These are phyloP conservation scores for Deilephila porcellus DNA, from an alignment of 2,888 invertebrate genomes.

Conservation along the genomic window DNA sequence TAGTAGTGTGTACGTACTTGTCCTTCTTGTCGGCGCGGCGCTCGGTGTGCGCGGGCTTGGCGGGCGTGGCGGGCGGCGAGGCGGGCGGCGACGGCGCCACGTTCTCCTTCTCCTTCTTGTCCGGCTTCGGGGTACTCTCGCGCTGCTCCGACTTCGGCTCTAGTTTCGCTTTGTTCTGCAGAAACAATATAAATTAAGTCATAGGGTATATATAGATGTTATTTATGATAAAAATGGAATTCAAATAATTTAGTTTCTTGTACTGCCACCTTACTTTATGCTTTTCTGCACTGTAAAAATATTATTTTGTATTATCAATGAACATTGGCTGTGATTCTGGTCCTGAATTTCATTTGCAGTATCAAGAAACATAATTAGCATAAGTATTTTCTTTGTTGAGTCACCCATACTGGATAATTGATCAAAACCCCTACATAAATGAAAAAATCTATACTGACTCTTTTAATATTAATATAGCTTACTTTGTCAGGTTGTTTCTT, in stretches of 20 bases:
- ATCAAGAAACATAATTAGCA: too few species aligned
- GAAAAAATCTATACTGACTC: too few species aligned
- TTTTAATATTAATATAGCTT: slow-evolving; percentile 29
- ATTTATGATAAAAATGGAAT: background rate
- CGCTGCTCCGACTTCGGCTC: slow-evolving; percentile 72
- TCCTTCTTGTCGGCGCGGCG: slow-evolving; percentile 69
- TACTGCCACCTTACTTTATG: too few species aligned
- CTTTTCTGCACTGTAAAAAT: too few species aligned
- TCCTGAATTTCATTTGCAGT: too few species aligned
- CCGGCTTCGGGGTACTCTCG: slow-evolving; percentile 63
- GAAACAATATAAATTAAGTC: slow-evolving; percentile 20
- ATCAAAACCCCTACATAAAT: too few species aligned
- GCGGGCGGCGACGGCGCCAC: slow-evolving; percentile 73
- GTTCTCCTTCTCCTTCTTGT: slow-evolving; percentile 81
- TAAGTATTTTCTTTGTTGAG: too few species aligned
- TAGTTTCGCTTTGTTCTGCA: slow-evolving; percentile 69
- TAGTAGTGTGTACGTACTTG: slow-evolving; percentile 61
- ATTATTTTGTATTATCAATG: too few species aligned
- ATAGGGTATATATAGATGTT: background rate
- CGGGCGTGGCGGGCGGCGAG: slow-evolving; percentile 63
- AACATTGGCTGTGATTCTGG: too few species aligned
- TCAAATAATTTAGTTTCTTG: too few species aligned
- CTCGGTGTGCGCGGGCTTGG: slow-evolving; percentile 69
- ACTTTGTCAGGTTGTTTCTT: slow-evolving; percentile 79
- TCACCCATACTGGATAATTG: too few species aligned